These are phyloP conservation scores for Eospalax fontanierii DNA, from an alignment of 2,797 vertebrate genomes.

Conservation along the genomic window DNA sequence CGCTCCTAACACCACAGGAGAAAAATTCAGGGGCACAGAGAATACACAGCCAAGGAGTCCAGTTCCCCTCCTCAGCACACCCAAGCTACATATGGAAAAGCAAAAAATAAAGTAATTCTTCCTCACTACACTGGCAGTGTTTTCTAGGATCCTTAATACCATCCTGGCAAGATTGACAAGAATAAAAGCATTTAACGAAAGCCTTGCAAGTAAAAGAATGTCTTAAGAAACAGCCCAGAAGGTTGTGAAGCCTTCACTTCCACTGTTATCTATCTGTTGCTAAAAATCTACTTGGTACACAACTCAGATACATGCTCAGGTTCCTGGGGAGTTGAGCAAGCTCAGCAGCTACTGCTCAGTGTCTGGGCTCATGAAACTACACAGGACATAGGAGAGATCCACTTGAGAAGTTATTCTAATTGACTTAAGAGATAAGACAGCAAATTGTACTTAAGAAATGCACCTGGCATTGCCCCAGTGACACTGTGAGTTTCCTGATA, in stretches of 20 bases:
- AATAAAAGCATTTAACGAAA: neutral
- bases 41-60: neutral
- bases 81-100: neutral
- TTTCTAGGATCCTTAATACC: neutral
- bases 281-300: neutral
- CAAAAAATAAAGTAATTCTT: neutral
- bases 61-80: neutral
- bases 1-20: neutral
- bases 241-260: neutral
- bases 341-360: neutral
- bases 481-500: neutral
- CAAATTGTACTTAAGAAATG: conserved; percentile 26
- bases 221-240: neutral
- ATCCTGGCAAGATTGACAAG: neutral
- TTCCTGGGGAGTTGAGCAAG: neutral
- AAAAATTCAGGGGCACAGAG: accelerated
- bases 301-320: neutral
- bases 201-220: neutral
- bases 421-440: neutral
- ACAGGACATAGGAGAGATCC: neutral
- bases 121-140: neutral
- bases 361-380: neutral
- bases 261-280: neutral
- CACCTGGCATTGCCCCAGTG: neutral
- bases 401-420: neutral